Conservation (phyloP, 1,140 invertebrate genomes). For the Homalodisca vitripennis region DNA sequence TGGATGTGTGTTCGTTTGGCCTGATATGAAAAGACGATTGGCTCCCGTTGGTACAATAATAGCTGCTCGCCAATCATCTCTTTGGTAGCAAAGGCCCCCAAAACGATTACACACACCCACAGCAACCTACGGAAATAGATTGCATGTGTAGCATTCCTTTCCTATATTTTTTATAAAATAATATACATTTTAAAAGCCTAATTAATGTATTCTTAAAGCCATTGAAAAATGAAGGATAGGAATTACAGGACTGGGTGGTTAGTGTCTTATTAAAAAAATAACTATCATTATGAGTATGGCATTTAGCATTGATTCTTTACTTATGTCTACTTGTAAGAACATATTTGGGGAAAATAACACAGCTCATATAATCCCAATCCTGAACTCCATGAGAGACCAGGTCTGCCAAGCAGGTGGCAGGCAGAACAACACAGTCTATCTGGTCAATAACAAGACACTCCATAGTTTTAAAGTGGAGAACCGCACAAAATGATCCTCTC, state of each 20-base stretch:
- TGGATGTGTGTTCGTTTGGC: background rate
- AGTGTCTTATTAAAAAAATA: background rate
- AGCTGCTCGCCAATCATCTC: background rate
- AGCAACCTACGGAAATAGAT: background rate
- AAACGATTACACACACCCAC: background rate
- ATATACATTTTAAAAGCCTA: background rate
- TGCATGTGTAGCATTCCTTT: background rate
- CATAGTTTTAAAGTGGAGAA: no score
- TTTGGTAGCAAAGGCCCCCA: background rate
- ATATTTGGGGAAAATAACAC: no score
- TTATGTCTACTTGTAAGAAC: no score
- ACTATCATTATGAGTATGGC: background rate
- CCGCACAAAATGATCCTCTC: no score
- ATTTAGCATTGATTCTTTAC: background rate
- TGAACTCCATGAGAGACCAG: no score
- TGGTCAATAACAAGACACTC: no score
- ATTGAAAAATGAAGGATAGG: no score
- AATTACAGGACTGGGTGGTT: background rate
- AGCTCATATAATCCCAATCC: no score
- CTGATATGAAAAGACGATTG: background rate
- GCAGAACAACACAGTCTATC: no score
- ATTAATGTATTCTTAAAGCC: no score
- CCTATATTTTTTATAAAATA: background rate
- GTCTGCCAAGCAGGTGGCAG: no score
- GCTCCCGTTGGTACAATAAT: background rate